Evolutionary conservation across 2,888 invertebrate species (phyloP).

Genomic region (Ctenicera cuprea): DNA sequence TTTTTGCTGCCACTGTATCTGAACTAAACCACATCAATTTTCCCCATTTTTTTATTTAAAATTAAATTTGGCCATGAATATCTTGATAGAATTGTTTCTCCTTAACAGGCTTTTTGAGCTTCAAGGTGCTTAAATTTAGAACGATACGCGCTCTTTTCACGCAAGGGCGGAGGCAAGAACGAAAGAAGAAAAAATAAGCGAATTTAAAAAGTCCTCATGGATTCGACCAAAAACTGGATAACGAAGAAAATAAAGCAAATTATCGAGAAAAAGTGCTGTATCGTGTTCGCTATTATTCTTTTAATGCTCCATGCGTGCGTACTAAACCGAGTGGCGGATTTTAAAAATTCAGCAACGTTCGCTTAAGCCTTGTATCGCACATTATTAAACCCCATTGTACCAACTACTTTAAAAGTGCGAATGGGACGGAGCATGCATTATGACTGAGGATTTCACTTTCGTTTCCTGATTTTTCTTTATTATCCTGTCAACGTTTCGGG

Average conservation of each 20-base stretch:
- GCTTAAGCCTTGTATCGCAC: slow-evolving; percentile 50
- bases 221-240: slow-evolving; percentile 45
- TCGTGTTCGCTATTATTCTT: slow-evolving; percentile 58
- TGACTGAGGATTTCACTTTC: slow-evolving; percentile 14
- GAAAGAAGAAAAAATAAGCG: slow-evolving; percentile 3
- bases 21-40: too few species aligned
- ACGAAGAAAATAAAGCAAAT: slow-evolving; percentile 57
- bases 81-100: slow-evolving; percentile 13
- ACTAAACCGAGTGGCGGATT: slow-evolving; percentile 51
- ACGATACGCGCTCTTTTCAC: slow-evolving; percentile 15
- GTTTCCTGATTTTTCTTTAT: slow-evolving; percentile 9
- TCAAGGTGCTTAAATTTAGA: not conserved
- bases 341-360: slow-evolving; percentile 52
- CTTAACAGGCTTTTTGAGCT: not conserved
- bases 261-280: slow-evolving; percentile 60
- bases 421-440: slow-evolving; percentile 31
- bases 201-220: slow-evolving; percentile 29
- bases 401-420: slow-evolving; percentile 39
- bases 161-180: not conserved
- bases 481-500: not conserved
- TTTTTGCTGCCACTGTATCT: too few species aligned
- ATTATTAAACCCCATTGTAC: slow-evolving; percentile 44
- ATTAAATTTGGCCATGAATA: slow-evolving; percentile 1
- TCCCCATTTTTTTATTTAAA: not conserved
- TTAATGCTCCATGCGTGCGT: slow-evolving; percentile 53